Evolutionary conservation across 2,113 vertebrate species (phyloP), one percentile per base, ranked within the genome.

Genomic region (Gracilinanus agilis): DNA sequence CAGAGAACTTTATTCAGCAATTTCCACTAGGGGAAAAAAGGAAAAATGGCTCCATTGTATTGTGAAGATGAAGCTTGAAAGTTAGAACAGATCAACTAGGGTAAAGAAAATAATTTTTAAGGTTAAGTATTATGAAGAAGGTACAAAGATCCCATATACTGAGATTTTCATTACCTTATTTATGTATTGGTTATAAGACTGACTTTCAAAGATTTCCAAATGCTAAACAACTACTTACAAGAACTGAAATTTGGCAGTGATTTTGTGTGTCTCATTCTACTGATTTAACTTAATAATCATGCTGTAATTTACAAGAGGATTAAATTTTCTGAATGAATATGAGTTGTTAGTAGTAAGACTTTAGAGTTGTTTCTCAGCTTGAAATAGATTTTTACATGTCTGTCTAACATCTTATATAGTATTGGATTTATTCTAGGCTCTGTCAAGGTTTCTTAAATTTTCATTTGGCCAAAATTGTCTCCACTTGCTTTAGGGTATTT

Each of bases 341-440:
- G 6, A 83, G 67, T 83, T 83, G 40, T 83, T 83, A 83, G 34
- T 40, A 40, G n/a, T 83, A n/a, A 83, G 19, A 40, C n/a, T 40
- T 83, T 2, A n/a, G 6, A n/a, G 5, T 75, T 83, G n/a, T 83
- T 40, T 40, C n/a, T 83, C 67, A 83, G 7, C 91, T 94, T 92
- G 88, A 91, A 54, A 92, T 24, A 55, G 54, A 93, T 96, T 27
- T 93, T 94, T 49, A 89, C 54, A 93, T 83, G 1, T 40, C 58
- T 3, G 16, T 44, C 96, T 24, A 96, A 91, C 55, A 6, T 96
- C 89, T 97, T 91, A 44, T 49, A 49, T 49, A 49, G 2, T 90
- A 92, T 40, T 98, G 93, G 55, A 94, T 97, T 97, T 97, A 94
- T 92, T 96, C 94, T 91, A 44, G 90, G 44, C 58, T 96, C 92